Conservation (phyloP, 2,888 invertebrate species). For the Cantharis nigra region DNA sequence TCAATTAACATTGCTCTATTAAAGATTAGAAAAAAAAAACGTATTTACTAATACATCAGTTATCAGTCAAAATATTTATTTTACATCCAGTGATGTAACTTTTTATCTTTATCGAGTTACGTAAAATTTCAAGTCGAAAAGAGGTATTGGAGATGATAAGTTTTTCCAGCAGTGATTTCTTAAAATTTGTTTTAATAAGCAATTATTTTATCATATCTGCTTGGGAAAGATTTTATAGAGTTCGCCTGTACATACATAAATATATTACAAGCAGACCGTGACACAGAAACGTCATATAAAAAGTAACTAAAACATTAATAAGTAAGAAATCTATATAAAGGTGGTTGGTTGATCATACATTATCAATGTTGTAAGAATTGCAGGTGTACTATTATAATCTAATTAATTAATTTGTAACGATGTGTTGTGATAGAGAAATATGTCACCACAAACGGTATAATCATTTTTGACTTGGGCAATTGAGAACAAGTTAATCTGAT, state of each 20-base stretch:
- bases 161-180: not conserved
- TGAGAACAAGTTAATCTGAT: not conserved
- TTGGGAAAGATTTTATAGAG: not conserved
- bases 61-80: slow-evolving; percentile 29
- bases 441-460: not conserved
- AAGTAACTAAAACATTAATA: slow-evolving; percentile 24
- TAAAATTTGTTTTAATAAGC: not conserved
- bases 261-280: slow-evolving; percentile 14
- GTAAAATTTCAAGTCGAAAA: slow-evolving; percentile 3
- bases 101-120: slow-evolving; percentile 18
- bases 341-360: slow-evolving; percentile 16
- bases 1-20: not conserved
- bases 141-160: not conserved
- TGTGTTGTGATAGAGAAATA: not conserved
- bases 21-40: not conserved
- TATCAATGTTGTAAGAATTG: slow-evolving; percentile 25
- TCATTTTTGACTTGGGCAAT: not conserved
- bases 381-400: slow-evolving; percentile 23
- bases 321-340: slow-evolving; percentile 20
- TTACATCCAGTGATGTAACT: slow-evolving; percentile 16
- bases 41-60: slow-evolving; percentile 11
- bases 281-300: slow-evolving; percentile 29
- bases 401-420: slow-evolving; percentile 8
- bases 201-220: not conserved
- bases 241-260: not conserved